Evolutionary conservation across 2,888 invertebrate species (phyloP), one percentile per base, ranked within the genome.

Genomic region (Pseudolycoriella hygida): DNA sequence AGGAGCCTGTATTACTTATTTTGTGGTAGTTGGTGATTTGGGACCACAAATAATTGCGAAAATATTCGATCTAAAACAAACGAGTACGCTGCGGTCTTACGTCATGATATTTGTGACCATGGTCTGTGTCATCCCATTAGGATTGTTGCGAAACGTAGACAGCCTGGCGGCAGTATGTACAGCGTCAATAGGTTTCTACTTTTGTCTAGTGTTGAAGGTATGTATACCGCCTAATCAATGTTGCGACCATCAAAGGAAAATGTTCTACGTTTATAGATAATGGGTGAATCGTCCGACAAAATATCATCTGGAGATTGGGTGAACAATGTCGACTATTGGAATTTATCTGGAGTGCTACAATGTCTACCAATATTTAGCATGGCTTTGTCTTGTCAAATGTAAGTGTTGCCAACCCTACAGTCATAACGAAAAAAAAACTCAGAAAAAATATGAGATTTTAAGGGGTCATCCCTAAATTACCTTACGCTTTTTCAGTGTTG

Each of bases 381-480:
- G 84, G 93, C 96, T 0, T 70, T 96, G 45, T 92, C 90, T 51
- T 97, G 97, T 67, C 97, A 97, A 68, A 92, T 94, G 79, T 88
- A 66, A 74, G 77, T 69, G 4, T 25, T 8, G n/a, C n/a, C n/a
- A n/a, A n/a, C n/a, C n/a, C n/a, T n/a, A n/a, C 34, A 31, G 20
- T 31, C n/a, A n/a, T n/a, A n/a, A n/a, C n/a, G n/a, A n/a, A n/a
- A n/a, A n/a, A n/a, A n/a, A n/a, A n/a, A n/a, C 17, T 3, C 31
- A 12, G 1, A 17, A 42, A 15, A 5, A 12, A 42, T n/a, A 34
- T 43, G 12, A 18, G 42, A 48, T 44, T n/a, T n/a, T n/a, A n/a
- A n/a, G n/a, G n/a, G n/a, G n/a, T n/a, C n/a, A n/a, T n/a, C n/a
- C n/a, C n/a, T n/a, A n/a, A n/a, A n/a, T n/a, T n/a, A n/a, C n/a